These are phyloP conservation scores for Gryon sp. DNA, from an alignment of 1,140 invertebrate species.

Conservation along the genomic window DNA sequence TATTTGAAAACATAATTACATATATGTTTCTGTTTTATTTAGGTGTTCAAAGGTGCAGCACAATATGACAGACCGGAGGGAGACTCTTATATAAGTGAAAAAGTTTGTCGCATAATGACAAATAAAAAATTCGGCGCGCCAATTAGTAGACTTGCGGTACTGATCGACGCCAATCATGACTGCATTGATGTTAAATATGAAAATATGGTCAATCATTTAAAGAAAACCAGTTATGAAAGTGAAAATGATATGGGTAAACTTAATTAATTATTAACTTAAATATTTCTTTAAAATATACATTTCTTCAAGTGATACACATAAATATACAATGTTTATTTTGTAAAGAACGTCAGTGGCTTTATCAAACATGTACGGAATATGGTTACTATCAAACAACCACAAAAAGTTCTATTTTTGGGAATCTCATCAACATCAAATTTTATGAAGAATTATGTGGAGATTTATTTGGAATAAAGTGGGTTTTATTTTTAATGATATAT, in stretches of 20 bases:
- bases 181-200: slow-evolving; percentile 17
- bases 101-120: slow-evolving; percentile 3
- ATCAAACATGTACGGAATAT: slow-evolving; percentile 92
- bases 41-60: slow-evolving; percentile 22
- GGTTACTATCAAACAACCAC: slow-evolving; percentile 89
- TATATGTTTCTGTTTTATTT: neutral
- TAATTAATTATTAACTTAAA: neutral
- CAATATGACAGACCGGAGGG: slow-evolving; percentile 7
- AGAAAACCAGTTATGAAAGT: neutral
- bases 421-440: slow-evolving; percentile 75
- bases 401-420: slow-evolving; percentile 83
- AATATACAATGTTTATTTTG: neutral
- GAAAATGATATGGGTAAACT: neutral
- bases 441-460: slow-evolving; percentile 83
- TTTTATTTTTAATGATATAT: too few species aligned
- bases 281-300: neutral
- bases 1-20: too few species aligned
- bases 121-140: neutral
- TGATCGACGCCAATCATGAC: neutral
- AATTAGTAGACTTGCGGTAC: neutral
- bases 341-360: slow-evolving; percentile 85
- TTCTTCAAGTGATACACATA: too few species aligned
- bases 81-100: neutral
- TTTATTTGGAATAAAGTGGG: slow-evolving; percentile 82
- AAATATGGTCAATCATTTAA: neutral